Percentiles rank a stretch among this genome's conserved stretches.
phyloP scores from a whole-genome alignment of 2,888 invertebrate genomes.

The Calameuta filiformis region DNA sequence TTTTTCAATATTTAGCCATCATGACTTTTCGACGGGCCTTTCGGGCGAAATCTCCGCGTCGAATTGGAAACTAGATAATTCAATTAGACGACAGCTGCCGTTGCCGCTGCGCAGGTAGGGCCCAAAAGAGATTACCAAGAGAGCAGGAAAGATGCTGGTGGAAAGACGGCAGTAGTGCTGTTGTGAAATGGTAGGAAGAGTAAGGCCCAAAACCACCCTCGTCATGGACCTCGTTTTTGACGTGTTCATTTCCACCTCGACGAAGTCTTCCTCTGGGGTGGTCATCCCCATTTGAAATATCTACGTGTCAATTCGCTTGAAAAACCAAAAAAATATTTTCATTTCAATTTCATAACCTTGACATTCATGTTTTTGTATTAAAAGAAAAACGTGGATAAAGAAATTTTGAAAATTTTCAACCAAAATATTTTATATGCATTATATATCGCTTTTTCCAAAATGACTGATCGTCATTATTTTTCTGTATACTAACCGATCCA shows the following conservation, averaged over 20 bases:
- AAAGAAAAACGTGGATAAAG: background rate
- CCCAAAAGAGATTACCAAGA: conserved; percentile 8
- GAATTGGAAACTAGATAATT: conserved; percentile 66
- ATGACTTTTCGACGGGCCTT: conserved; percentile 62
- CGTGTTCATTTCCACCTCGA: conserved; percentile 46
- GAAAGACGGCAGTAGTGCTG: too few relatives aligned
- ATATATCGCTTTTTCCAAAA: background rate
- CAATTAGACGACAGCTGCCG: conserved; percentile 64
- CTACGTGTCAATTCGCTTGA: background rate
- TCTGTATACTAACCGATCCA: too few relatives aligned
- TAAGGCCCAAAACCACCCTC: conserved; percentile 31
- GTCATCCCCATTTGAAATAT: background rate
- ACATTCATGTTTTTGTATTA: background rate
- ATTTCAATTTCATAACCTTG: background rate
- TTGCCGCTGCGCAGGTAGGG: conserved; percentile 28
- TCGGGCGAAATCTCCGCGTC: conserved; percentile 63
- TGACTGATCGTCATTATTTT: too few relatives aligned
- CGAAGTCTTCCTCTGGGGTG: conserved; percentile 16
- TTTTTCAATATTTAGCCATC: conserved; percentile 66
- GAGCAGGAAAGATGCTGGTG: background rate
- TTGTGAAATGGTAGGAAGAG: conserved; percentile 6
- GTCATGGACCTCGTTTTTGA: conserved; percentile 37
- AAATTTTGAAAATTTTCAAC: too few relatives aligned
- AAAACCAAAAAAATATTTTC: background rate
- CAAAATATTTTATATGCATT: background rate